Evolutionary conservation across 1,140 invertebrate species (phyloP), one percentile per base, ranked within the genome.

Genomic region (Drosophila virilis): DNA sequence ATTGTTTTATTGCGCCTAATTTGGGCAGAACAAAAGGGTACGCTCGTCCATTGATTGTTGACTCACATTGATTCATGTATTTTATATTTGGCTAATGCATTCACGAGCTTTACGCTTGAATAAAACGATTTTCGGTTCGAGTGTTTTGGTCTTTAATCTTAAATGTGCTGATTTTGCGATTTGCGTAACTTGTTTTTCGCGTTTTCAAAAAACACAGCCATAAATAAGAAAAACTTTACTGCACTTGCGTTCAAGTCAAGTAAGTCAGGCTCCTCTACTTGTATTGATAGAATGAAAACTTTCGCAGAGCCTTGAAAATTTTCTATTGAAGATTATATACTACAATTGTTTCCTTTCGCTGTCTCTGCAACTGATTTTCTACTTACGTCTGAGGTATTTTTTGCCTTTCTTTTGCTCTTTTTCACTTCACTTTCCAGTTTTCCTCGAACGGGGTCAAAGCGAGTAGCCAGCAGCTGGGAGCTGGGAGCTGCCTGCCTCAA

Each of bases 121-220:
- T 59, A 68, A 45, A 67, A n/a, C 48, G 48, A 22, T 37, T 33
- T 28, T 51, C 12, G 13, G 1, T 35, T 46, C 17, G 28, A 35
- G 57, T 45, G n/a, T 15, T 45, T 45, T 45, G 42, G 8, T 8
- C 10, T 17, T 48, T 48, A 10, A 6, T 50, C 32, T 55, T 15
- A 67, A 68, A 68, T 73, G 40, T 54, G 46, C 37, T 48, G 51
- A 67, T 28, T 66, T 40, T 22, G 40, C 22, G 40, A 50, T 71
- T 76, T 83, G 78, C 77, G 72, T 72, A 79, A 82, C 61, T 79
- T 79, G 80, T 85, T 83, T 82, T 82, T 77, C 62, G 70, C 37
- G 72, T 59, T 48, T 51, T 65, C 28, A 59, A 88, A 88, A 78
- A 85, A 88, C 83, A 85, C 54, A 64, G 69, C 72, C 79, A 85